phyloP scores from a whole-genome alignment of 2,888 invertebrate species.

The Nebria brevicollis region DNA sequence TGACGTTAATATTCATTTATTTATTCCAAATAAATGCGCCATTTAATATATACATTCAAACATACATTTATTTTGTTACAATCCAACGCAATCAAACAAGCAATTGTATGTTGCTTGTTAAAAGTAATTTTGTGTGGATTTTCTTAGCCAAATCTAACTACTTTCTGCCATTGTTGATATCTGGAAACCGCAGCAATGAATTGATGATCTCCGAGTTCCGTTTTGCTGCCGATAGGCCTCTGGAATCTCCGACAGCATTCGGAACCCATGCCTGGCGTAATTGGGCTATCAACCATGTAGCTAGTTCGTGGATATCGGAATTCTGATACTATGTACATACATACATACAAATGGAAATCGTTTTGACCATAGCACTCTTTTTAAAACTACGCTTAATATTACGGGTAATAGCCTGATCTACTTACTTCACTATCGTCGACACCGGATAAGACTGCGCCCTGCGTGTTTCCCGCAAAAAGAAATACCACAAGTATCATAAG shows the following conservation, averaged over 20 bases:
- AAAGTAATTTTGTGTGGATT: background rate
- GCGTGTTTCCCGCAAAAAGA: background rate
- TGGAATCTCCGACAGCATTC: constrained; percentile 65
- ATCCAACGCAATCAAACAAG: background rate
- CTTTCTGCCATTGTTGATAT: constrained; percentile 78
- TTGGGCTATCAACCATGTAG: constrained; percentile 58
- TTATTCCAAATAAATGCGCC: background rate
- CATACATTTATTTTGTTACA: background rate
- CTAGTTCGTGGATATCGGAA: constrained; percentile 59
- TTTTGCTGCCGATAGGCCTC: constrained; percentile 56
- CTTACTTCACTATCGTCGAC: constrained; percentile 48
- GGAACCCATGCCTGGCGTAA: constrained; percentile 51
- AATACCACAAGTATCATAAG: background rate
- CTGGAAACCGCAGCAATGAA: constrained; percentile 79
- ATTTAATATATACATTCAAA: constrained; percentile 2
- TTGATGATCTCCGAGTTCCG: constrained; percentile 59
- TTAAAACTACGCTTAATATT: background rate
- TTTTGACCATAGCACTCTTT: background rate
- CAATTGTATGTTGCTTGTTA: background rate
- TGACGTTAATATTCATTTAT: no score
- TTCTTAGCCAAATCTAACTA: constrained; percentile 28
- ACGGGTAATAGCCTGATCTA: background rate
- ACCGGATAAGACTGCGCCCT: constrained; percentile 30
- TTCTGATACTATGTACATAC: constrained; percentile 50
- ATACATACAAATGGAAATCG: background rate